A percentile compares a stretch with the other conserved stretches of the same genome.
These are phyloP conservation scores for Bugula neritina DNA, from an alignment of 2,888 invertebrate species.

Conservation along the genomic window DNA sequence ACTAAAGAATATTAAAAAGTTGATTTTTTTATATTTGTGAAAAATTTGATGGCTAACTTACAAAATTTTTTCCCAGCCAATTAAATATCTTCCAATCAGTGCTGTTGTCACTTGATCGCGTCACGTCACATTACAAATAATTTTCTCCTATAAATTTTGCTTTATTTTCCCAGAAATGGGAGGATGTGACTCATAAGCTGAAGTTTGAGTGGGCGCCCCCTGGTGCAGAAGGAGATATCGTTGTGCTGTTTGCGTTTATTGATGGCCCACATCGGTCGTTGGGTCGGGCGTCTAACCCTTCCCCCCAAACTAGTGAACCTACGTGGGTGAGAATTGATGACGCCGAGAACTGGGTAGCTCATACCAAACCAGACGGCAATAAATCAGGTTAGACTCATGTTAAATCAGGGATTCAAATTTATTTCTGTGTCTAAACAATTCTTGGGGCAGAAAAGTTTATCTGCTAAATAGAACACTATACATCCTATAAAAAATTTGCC, in stretches of 20 bases:
- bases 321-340: background rate
- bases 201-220: slow-evolving; percentile 10
- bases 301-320: background rate
- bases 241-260: slow-evolving; percentile 6
- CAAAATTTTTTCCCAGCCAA: no score
- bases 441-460: no score
- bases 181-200: background rate
- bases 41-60: no score
- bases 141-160: background rate
- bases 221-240: slow-evolving; percentile 1
- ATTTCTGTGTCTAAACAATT: no score
- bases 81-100: no score
- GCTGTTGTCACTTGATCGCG: no score
- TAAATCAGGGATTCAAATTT: no score
- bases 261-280: background rate
- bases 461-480: no score
- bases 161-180: slow-evolving; percentile 4
- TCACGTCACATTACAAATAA: no score
- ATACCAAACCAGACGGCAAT: background rate
- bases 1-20: background rate
- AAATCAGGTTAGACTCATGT: background rate
- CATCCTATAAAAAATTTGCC: no score
- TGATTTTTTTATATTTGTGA: background rate
- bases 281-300: slow-evolving; percentile 8
- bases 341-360: slow-evolving; percentile 19